These are phyloP conservation scores for Escarpia spicata DNA, from an alignment of 2,888 invertebrate species.

Conservation along the genomic window DNA sequence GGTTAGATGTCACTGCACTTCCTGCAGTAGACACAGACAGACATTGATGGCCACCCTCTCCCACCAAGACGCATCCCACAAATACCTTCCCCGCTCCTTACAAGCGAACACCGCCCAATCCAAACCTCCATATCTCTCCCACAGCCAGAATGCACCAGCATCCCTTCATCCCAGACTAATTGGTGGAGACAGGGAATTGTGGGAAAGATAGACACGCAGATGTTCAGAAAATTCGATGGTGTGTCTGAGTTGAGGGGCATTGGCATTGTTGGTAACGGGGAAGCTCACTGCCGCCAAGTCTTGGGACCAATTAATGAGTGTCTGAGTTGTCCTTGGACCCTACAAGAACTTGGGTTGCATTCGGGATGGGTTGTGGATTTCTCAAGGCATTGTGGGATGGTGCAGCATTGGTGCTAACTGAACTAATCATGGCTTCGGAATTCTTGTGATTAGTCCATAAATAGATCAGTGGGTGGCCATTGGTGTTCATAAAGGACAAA, in stretches of 20 bases:
- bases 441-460: background rate
- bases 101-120: background rate
- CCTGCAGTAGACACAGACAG: background rate
- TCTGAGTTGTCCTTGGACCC: background rate
- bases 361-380: background rate
- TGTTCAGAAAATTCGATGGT: background rate
- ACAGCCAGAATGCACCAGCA: background rate
- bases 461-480: too few relatives aligned
- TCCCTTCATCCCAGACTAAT: background rate
- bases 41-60: background rate
- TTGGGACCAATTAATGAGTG: background rate
- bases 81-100: background rate
- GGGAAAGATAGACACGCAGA: background rate
- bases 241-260: background rate
- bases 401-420: background rate
- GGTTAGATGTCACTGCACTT: background rate
- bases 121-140: background rate
- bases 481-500: too few relatives aligned
- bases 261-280: background rate
- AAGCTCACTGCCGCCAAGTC: background rate
- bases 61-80: background rate
- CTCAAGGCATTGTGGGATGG: background rate
- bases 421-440: background rate
- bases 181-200: slow-evolving; percentile 13
- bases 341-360: background rate